phyloP scores from a whole-genome alignment of 64 coral and sea anemone genomes.

The Anthopleura sola region DNA sequence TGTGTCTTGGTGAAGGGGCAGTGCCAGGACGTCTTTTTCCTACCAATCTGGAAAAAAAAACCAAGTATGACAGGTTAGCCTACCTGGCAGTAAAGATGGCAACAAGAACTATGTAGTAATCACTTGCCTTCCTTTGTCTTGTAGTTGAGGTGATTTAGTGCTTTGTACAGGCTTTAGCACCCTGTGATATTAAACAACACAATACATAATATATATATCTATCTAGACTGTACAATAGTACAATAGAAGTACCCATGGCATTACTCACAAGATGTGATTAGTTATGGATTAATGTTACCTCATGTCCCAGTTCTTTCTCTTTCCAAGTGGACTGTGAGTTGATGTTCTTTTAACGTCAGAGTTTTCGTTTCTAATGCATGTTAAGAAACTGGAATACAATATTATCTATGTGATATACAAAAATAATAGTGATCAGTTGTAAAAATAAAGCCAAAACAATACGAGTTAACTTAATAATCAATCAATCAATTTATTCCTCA shows the following conservation, averaged over 20 bases:
- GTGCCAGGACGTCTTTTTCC: neutral
- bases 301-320: conserved; percentile 68
- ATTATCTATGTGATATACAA: neutral
- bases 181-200: neutral
- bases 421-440: neutral
- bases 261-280: neutral
- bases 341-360: conserved; percentile 48
- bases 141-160: conserved; percentile 34
- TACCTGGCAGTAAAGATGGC: neutral
- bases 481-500: too few relatives aligned
- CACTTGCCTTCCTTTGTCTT: conserved; percentile 34
- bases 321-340: conserved; percentile 37
- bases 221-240: too few relatives aligned
- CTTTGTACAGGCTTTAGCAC: conserved; percentile 50
- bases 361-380: neutral
- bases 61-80: neutral
- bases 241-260: too few relatives aligned
- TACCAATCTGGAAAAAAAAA: neutral
- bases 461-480: too few relatives aligned
- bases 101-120: too few relatives aligned
- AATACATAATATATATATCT: too few relatives aligned
- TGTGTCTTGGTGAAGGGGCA: conserved; percentile 3
- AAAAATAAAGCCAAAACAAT: too few relatives aligned
- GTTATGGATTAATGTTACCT: conserved; percentile 32
- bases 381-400: neutral